Evolutionary conservation across 1,140 invertebrate genomes (phyloP).

Genomic region (Gryllus bimaculatus): DNA sequence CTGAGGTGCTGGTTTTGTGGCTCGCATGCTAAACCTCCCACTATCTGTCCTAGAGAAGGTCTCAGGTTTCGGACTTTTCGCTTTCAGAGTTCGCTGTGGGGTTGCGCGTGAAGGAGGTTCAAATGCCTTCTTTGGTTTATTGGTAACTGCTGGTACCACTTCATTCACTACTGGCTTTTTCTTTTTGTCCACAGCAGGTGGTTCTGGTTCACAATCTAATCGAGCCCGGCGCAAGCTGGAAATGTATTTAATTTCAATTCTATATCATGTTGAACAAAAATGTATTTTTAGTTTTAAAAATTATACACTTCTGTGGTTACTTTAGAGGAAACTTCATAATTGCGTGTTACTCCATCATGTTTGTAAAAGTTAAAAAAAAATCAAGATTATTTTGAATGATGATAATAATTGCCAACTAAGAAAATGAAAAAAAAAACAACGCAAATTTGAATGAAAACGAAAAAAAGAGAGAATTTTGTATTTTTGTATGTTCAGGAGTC

Average conservation of each 20-base stretch:
- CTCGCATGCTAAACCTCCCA: constrained; percentile 53
- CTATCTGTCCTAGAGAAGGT: constrained; percentile 49
- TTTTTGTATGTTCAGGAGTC: too few relatives aligned
- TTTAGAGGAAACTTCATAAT: too few relatives aligned
- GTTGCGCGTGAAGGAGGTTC: constrained; percentile 10
- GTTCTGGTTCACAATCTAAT: constrained; percentile 22
- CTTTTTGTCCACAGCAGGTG: constrained; percentile 7
- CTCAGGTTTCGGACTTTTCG: constrained; percentile 21
- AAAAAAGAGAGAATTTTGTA: too few relatives aligned
- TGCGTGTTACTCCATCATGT: too few relatives aligned
- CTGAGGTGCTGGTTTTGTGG: constrained; percentile 29
- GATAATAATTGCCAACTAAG: too few relatives aligned
- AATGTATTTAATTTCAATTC: not conserved
- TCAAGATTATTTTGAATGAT: too few relatives aligned
- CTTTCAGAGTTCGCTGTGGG: not conserved
- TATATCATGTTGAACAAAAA: too few relatives aligned
- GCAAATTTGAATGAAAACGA: too few relatives aligned
- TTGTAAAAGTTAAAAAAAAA: too few relatives aligned
- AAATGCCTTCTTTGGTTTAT: constrained; percentile 13
- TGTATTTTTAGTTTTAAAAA: too few relatives aligned
- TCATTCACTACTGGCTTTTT: constrained; percentile 8
- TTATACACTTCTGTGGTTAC: too few relatives aligned
- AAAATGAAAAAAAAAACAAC: too few relatives aligned
- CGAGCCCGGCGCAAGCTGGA: constrained; percentile 26
- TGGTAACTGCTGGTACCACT: constrained; percentile 8